Evolutionary conservation across 1,140 invertebrate genomes (phyloP).

Genomic region (Drosophila persimilis): DNA sequence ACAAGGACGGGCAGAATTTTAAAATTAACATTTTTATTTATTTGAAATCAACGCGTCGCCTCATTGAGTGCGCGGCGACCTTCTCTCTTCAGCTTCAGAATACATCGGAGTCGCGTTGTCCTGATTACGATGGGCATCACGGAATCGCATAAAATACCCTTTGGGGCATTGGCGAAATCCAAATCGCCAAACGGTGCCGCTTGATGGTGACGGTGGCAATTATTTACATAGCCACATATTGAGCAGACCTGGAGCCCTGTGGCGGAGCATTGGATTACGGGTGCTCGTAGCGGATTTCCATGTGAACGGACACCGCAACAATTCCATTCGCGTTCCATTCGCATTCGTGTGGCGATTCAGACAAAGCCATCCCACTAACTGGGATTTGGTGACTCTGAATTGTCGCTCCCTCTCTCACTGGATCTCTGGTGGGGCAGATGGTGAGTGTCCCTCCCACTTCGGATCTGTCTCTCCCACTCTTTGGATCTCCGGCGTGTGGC

Average conservation of each 20-base stretch:
- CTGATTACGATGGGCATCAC: slow-evolving; percentile 90
- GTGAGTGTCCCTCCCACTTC: background rate
- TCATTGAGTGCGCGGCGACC: slow-evolving; percentile 53
- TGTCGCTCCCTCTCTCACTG: slow-evolving; percentile 85
- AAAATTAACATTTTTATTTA: slow-evolving; percentile 82
- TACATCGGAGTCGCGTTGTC: no score
- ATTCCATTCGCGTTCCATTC: slow-evolving; percentile 37
- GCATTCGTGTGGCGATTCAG: slow-evolving; percentile 85
- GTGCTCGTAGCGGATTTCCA: slow-evolving; percentile 87
- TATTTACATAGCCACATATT: slow-evolving; percentile 48
- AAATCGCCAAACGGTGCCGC: slow-evolving; percentile 13
- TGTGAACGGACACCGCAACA: slow-evolving; percentile 85
- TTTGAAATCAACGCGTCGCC: slow-evolving; percentile 69
- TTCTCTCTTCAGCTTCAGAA: no score
- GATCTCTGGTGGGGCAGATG: slow-evolving; percentile 87
- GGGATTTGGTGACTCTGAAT: slow-evolving; percentile 87
- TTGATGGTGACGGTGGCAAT: slow-evolving; percentile 44
- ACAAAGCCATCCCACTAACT: slow-evolving; percentile 87
- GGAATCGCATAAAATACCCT: slow-evolving; percentile 90
- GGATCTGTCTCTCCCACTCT: no score
- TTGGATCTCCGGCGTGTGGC: no score
- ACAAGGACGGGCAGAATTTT: slow-evolving; percentile 49
- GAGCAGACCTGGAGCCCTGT: slow-evolving; percentile 31
- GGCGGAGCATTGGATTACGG: slow-evolving; percentile 88
- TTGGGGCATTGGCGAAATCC: slow-evolving; percentile 86